phyloP scores from a whole-genome alignment of 2,113 vertebrate genomes.

The Syrrhaptes paradoxus region DNA sequence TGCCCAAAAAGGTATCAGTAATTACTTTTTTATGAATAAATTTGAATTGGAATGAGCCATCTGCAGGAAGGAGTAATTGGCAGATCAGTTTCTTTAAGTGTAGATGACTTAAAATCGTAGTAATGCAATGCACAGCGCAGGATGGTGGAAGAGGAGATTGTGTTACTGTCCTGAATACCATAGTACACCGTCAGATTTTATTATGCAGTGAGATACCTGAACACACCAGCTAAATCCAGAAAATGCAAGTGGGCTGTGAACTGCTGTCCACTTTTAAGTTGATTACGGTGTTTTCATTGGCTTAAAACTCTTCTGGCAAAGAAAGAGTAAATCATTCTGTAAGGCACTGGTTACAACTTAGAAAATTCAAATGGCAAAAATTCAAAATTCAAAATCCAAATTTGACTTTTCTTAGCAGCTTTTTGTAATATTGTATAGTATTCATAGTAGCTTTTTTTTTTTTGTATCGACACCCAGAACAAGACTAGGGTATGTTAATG shows the following conservation, averaged over 20 bases:
- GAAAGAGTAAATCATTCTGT: not conserved
- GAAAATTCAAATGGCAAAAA: too few species aligned
- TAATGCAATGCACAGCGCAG: not conserved
- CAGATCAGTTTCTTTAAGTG: not conserved
- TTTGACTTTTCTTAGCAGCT: not conserved
- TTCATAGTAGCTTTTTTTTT: too few species aligned
- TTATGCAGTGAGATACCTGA: not conserved
- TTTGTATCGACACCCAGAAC: not conserved
- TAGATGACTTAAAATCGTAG: not conserved
- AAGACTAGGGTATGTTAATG: not conserved
- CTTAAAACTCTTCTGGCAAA: not conserved
- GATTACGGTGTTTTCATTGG: not conserved
- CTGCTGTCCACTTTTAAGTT: not conserved
- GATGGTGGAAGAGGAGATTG: not conserved
- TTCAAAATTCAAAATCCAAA: too few species aligned
- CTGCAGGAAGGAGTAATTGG: not conserved
- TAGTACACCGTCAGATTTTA: not conserved
- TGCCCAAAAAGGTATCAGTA: slow-evolving; percentile 13
- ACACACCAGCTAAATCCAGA: not conserved
- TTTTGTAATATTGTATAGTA: not conserved
- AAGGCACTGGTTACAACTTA: not conserved
- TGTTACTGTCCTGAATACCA: not conserved
- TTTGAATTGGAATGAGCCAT: slow-evolving; percentile 5
- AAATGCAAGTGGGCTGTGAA: not conserved
- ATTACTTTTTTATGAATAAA: slow-evolving; percentile 26